Percentiles rank a stretch among this genome's conserved stretches.
Evolutionary conservation across 2,888 invertebrate genomes (phyloP).

Genomic region (Macrophya alboannulata): DNA sequence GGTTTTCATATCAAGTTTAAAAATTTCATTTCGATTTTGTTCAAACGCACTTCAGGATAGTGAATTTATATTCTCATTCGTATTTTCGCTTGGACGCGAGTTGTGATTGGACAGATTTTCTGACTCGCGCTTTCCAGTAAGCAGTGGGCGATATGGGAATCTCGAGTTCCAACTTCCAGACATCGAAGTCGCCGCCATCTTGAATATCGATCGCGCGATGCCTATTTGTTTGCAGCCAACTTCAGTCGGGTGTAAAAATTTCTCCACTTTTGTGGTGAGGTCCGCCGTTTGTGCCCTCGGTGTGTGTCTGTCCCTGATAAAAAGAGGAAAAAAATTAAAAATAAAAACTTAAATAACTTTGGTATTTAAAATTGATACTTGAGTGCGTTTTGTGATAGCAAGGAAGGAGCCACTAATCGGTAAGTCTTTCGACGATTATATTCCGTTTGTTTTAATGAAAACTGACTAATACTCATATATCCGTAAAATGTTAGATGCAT

Average conservation of each 20-base stretch:
- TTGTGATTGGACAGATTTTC: background rate
- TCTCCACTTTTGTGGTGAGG: slow-evolving; percentile 72
- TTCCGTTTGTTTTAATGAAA: background rate
- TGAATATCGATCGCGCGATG: slow-evolving; percentile 64
- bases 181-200: slow-evolving; percentile 60
- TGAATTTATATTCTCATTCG: background rate
- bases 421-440: slow-evolving; percentile 59
- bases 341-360: slow-evolving; percentile 53
- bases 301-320: slow-evolving; percentile 59
- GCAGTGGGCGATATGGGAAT: background rate
- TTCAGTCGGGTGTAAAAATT: slow-evolving; percentile 69
- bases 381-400: slow-evolving; percentile 59
- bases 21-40: slow-evolving; percentile 3
- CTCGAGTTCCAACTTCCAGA: background rate
- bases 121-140: background rate
- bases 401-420: slow-evolving; percentile 66
- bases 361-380: slow-evolving; percentile 60
- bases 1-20: background rate
- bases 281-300: slow-evolving; percentile 63
- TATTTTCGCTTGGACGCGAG: background rate
- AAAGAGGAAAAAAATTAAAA: slow-evolving; percentile 59
- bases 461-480: background rate
- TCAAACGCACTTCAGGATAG: background rate
- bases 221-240: slow-evolving; percentile 63
- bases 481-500: slow-evolving; percentile 17